Conservation (phyloP, 2,797 vertebrate genomes). For the Loriculus beryllinus region DNA sequence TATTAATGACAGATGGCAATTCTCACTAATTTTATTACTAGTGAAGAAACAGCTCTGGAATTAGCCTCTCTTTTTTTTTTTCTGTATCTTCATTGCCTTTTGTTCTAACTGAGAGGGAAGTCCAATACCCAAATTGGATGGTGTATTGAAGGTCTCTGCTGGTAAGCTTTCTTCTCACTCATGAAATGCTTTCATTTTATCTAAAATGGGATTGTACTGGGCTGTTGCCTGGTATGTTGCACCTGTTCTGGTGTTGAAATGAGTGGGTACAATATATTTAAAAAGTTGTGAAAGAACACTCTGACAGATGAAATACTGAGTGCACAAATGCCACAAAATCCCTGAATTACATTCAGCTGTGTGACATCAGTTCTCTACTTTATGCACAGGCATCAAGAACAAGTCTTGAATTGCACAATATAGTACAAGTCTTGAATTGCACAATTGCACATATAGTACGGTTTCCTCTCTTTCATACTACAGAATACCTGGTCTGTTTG, state of each 20-base stretch:
- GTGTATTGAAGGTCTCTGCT: neutral
- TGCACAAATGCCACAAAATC: neutral
- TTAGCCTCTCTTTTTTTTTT: neutral
- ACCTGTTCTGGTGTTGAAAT: constrained; percentile 46
- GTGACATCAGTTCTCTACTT: neutral
- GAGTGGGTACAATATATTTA: constrained; percentile 5
- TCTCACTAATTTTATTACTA: neutral
- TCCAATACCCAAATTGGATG: neutral
- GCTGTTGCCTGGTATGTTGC: neutral
- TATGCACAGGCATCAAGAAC: neutral
- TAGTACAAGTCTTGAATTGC: neutral
- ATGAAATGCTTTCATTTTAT: constrained; percentile 15
- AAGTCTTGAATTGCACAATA: neutral
- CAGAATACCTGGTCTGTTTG: neutral
- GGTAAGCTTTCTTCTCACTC: neutral
- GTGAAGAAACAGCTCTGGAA: neutral
- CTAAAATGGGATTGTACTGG: neutral
- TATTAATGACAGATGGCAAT: neutral
- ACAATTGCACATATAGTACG: neutral
- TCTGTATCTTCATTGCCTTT: neutral
- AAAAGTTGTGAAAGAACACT: constrained; percentile 2
- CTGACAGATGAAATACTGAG: neutral
- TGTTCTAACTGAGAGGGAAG: neutral
- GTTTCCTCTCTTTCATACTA: neutral
- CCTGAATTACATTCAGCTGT: constrained; percentile 1